Evolutionary conservation across 2,113 vertebrate species (phyloP).

Genomic region (Terrapene triunguis): DNA sequence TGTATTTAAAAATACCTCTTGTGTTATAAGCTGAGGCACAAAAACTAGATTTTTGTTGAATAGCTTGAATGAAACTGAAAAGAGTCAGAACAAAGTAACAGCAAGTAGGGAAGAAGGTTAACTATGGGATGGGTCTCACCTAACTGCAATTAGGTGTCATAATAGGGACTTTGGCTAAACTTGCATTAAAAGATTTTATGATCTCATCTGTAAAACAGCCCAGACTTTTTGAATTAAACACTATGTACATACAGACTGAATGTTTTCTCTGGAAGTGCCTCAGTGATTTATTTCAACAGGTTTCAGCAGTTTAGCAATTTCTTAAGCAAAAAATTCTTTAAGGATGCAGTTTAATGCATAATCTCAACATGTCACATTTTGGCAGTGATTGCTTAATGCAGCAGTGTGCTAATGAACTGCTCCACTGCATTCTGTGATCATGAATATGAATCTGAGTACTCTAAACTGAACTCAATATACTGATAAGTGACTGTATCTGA

Average conservation of each 20-base stretch:
- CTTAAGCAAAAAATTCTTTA: slow-evolving; percentile 36
- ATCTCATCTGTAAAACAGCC: background rate
- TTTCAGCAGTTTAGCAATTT: slow-evolving; percentile 14
- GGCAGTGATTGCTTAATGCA: slow-evolving; percentile 63
- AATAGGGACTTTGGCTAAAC: background rate
- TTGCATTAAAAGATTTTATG: background rate
- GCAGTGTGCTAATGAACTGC: slow-evolving; percentile 62
- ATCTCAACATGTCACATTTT: slow-evolving; percentile 53
- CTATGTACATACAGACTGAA: background rate
- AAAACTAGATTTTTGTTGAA: background rate
- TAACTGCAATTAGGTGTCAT: background rate
- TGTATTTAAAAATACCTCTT: background rate
- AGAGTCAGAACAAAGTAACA: slow-evolving; percentile 22
- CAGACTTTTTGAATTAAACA: background rate
- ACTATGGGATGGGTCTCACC: background rate
- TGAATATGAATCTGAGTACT: slow-evolving; percentile 63
- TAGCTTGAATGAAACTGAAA: background rate
- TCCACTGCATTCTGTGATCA: slow-evolving; percentile 61
- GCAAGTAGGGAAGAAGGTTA: background rate
- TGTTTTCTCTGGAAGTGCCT: background rate
- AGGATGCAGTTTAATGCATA: slow-evolving; percentile 41
- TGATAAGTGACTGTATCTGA: slow-evolving; percentile 63
- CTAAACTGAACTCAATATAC: slow-evolving; percentile 67
- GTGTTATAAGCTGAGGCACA: background rate
- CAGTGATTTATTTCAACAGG: slow-evolving; percentile 35